Conservation (phyloP, 2,888 invertebrate genomes). For the Incurvaria masculella region DNA sequence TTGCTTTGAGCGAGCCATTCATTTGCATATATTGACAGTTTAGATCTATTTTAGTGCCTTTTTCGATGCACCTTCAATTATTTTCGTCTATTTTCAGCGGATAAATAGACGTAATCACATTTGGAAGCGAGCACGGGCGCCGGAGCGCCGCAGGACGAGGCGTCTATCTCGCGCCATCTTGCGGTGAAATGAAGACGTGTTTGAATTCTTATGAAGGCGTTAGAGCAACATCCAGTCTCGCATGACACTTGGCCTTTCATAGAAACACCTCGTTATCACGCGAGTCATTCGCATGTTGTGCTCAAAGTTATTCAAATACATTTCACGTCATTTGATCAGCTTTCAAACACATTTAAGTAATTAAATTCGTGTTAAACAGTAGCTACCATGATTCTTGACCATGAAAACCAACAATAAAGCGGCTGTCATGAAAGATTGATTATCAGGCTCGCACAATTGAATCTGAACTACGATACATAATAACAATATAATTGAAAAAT, state of each 20-base stretch:
- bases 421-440: background rate
- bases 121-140: background rate
- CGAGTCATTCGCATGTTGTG: background rate
- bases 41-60: slow-evolving; percentile 24
- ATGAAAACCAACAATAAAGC: background rate
- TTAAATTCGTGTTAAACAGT: too few species aligned
- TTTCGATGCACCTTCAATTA: background rate
- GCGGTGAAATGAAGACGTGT: background rate
- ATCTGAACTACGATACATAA: background rate
- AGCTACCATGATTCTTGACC: background rate
- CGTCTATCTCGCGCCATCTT: background rate
- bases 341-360: background rate
- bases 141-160: background rate
- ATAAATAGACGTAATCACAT: background rate
- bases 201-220: background rate
- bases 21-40: slow-evolving; percentile 32
- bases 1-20: background rate
- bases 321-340: background rate
- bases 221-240: background rate
- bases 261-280: background rate
- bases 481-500: background rate
- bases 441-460: background rate
- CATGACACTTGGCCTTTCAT: background rate
- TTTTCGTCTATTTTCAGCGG: background rate
- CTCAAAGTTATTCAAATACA: background rate